phyloP scores from a whole-genome alignment of 37 sponge, comb jelly and placozoan genomes.

The Halisarca cf. caerulea region DNA sequence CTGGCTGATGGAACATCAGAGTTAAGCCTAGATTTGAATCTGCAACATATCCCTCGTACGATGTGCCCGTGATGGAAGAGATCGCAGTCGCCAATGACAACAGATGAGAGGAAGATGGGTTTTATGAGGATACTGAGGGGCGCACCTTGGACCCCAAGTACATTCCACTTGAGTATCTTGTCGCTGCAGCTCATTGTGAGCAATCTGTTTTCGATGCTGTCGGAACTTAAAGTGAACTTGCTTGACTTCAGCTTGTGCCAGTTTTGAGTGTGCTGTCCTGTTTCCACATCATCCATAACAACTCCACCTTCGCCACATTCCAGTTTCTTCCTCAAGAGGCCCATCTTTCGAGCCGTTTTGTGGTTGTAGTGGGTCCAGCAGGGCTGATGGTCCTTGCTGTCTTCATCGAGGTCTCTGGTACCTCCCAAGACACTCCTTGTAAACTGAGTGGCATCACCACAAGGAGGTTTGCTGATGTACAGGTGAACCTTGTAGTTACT shows the following conservation, averaged over 20 bases:
- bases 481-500: background rate
- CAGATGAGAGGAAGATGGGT: background rate
- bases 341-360: background rate
- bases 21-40: background rate
- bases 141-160: conserved; percentile 7
- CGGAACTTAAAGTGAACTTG: background rate
- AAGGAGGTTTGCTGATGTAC: conserved; percentile 22
- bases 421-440: background rate
- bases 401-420: background rate
- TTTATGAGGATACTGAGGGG: background rate
- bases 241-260: background rate
- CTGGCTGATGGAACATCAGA: background rate
- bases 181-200: conserved; percentile 23
- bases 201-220: background rate
- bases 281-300: background rate
- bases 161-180: conserved; percentile 25
- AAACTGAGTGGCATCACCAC: conserved; percentile 27
- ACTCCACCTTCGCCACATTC: conserved; percentile 15
- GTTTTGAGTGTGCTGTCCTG: background rate
- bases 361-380: background rate
- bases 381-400: background rate
- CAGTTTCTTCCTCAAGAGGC: conserved; percentile 1
- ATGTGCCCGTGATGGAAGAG: conserved; percentile 32
- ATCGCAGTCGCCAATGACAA: conserved; percentile 9
- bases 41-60: conserved; percentile 12